These are phyloP conservation scores for Ceyx melanurus DNA, from an alignment of 2,113 vertebrate species.

Conservation along the genomic window DNA sequence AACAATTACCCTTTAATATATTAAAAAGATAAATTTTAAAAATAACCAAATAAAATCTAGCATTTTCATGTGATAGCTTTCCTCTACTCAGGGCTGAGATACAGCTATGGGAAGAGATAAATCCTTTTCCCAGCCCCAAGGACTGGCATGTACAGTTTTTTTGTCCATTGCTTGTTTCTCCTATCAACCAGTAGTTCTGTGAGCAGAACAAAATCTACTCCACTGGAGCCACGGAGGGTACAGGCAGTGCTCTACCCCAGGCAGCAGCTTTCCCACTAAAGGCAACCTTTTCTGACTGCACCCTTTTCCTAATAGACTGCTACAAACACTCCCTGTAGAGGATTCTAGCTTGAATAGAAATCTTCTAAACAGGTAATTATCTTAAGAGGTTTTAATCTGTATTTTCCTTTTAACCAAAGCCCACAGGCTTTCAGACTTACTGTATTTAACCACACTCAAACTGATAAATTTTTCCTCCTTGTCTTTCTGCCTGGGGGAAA, in stretches of 20 bases:
- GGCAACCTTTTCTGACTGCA: not conserved
- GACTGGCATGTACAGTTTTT: slow-evolving; percentile 9
- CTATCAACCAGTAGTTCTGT: not conserved
- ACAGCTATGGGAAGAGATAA: not conserved
- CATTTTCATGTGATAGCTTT: slow-evolving; percentile 31
- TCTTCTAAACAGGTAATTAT: slow-evolving; percentile 58
- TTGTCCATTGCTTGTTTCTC: not conserved
- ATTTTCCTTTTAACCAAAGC: slow-evolving; percentile 54
- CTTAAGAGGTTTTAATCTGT: slow-evolving; percentile 53
- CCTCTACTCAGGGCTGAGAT: not conserved
- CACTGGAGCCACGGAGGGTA: not conserved
- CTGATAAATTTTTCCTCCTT: slow-evolving; percentile 38
- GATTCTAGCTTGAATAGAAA: slow-evolving; percentile 45
- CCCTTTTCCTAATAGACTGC: slow-evolving; percentile 20
- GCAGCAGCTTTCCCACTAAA: not conserved
- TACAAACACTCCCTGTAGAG: slow-evolving; percentile 20
- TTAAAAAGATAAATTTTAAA: slow-evolving; percentile 24
- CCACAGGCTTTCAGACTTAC: slow-evolving; percentile 32
- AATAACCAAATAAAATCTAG: slow-evolving; percentile 31
- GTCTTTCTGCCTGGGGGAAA: not conserved
- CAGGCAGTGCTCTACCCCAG: not conserved
- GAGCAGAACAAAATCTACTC: not conserved
- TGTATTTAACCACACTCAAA: slow-evolving; percentile 37
- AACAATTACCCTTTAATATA: slow-evolving; percentile 40
- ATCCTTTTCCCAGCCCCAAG: not conserved